phyloP scores from a whole-genome alignment of 2,888 invertebrate genomes.

The Gymnoscelis rufifasciata region DNA sequence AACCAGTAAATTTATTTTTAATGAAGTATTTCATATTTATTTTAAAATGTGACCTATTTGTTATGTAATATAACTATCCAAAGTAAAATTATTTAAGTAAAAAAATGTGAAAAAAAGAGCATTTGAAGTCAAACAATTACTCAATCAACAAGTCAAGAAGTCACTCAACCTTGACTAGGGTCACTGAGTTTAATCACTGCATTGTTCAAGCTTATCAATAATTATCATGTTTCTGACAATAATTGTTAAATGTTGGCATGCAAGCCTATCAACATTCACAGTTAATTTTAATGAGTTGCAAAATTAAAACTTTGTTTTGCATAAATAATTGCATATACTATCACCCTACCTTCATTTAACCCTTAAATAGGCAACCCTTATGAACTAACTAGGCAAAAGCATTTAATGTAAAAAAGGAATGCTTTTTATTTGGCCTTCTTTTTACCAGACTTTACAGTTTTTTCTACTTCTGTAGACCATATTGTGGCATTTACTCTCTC shows the following conservation, averaged over 20 bases:
- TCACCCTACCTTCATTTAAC: too few species aligned
- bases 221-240: not conserved
- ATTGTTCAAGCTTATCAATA: conserved; percentile 7
- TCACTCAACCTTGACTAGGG: conserved; percentile 1
- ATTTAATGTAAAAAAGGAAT: conserved; percentile 12
- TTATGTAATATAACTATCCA: too few species aligned
- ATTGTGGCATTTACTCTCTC: conserved; percentile 84
- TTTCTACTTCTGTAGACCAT: conserved; percentile 84
- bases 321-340: too few species aligned
- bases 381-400: conserved; percentile 20
- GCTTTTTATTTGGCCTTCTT: conserved; percentile 66
- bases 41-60: too few species aligned
- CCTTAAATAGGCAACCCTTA: conserved; percentile 17
- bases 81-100: too few species aligned
- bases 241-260: not conserved
- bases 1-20: too few species aligned
- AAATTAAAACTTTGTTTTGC: too few species aligned
- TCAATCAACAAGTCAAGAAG: not conserved
- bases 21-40: too few species aligned
- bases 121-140: too few species aligned
- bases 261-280: not conserved
- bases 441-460: conserved; percentile 68
- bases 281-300: too few species aligned
- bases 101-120: too few species aligned
- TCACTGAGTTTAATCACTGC: conserved; percentile 7